A percentile compares a stretch with the other conserved stretches of the same genome.
Conservation (phyloP, 1,140 invertebrate genomes). For the Metaphire vulgaris region DNA sequence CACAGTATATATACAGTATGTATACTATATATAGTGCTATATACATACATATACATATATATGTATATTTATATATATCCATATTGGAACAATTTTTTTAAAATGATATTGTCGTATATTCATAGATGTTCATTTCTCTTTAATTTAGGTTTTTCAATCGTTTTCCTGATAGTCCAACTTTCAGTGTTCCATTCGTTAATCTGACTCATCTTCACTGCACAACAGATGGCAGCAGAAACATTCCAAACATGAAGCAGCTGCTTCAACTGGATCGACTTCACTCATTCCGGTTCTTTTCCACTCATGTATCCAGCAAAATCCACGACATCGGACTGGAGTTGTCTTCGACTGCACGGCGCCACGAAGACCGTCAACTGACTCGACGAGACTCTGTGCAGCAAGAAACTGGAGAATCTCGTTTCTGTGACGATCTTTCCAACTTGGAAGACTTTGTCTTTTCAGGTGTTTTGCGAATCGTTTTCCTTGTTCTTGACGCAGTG, state of each 20-base stretch:
- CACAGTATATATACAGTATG: conserved; percentile 5
- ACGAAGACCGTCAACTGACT: no score
- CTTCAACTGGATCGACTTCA: not conserved
- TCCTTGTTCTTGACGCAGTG: not conserved
- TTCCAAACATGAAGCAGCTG: not conserved
- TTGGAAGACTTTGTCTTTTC: not conserved
- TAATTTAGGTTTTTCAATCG: not conserved
- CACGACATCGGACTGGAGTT: no score
- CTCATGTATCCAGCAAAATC: not conserved
- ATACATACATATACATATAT: conserved; percentile 6
- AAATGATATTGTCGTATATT: not conserved
- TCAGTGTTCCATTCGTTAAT: not conserved
- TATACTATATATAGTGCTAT: not conserved
- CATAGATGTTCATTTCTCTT: no score
- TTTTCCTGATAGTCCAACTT: not conserved
- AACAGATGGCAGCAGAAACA: not conserved
- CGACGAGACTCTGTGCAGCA: no score
- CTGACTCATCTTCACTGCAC: not conserved
- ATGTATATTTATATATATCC: not conserved
- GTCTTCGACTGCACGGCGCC: no score
- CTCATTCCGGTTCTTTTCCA: not conserved
- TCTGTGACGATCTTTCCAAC: not conserved
- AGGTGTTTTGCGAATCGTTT: not conserved
- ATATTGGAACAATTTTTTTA: not conserved
- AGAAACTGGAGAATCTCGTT: not conserved